Evolutionary conservation across 2,113 vertebrate species (phyloP).

Genomic region (Otus sunia): DNA sequence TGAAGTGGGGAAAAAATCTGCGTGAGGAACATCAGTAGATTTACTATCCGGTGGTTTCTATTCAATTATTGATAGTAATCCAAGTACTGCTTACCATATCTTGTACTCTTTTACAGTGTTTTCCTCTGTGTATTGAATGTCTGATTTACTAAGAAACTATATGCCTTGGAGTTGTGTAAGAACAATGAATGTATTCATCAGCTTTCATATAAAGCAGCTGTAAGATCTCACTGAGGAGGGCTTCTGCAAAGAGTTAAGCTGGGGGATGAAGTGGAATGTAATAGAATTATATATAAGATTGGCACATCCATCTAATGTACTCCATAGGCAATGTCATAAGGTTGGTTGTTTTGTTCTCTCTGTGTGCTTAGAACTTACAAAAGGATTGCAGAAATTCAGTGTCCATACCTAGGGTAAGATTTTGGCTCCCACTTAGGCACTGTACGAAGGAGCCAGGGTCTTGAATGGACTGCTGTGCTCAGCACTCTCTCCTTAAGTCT

Average conservation of each 20-base stretch:
- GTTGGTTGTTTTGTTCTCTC: background rate
- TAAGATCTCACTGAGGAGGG: background rate
- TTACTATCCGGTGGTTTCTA: background rate
- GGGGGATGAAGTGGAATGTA: background rate
- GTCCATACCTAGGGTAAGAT: background rate
- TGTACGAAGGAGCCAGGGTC: background rate
- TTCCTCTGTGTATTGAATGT: conserved; percentile 26
- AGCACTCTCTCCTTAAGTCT: background rate
- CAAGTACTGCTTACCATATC: background rate
- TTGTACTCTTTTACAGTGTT: conserved; percentile 5
- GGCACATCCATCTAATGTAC: background rate
- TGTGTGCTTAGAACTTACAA: background rate
- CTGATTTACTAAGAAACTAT: conserved; percentile 5
- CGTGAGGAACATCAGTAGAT: background rate
- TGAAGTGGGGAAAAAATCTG: background rate
- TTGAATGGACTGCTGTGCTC: background rate
- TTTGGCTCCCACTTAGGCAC: background rate
- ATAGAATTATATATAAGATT: background rate
- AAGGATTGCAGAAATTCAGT: background rate
- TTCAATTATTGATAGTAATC: conserved; percentile 45
- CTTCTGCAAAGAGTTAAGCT: background rate
- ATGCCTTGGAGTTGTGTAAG: conserved; percentile 16
- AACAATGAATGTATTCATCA: conserved; percentile 30
- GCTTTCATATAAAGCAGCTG: background rate
- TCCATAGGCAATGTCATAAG: background rate